phyloP scores from a whole-genome alignment of 2,113 vertebrate species.

The Oreochromis niloticus region DNA sequence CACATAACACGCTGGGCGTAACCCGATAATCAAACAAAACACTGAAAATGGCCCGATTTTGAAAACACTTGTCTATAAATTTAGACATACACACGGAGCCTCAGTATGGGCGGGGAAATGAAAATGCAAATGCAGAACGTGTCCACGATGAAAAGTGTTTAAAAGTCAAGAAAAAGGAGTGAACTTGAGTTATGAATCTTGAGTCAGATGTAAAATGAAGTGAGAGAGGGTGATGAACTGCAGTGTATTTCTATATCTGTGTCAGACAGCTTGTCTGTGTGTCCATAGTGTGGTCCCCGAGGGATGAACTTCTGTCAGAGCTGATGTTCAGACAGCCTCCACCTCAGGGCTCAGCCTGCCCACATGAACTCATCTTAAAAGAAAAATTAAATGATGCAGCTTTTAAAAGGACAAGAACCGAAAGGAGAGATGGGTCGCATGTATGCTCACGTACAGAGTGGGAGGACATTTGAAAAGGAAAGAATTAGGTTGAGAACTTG shows the following conservation, averaged over 20 bases:
- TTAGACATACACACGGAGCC: accelerated
- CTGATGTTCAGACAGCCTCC: conserved; percentile 17
- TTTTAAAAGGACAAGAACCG: background rate
- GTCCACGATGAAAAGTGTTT: background rate
- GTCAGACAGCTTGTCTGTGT: conserved; percentile 4
- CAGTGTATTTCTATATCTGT: background rate
- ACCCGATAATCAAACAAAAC: background rate
- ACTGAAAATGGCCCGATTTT: background rate
- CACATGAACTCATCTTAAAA: conserved; percentile 21
- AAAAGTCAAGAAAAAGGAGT: background rate
- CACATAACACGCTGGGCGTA: background rate
- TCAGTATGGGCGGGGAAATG: background rate
- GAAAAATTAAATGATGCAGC: conserved; percentile 18
- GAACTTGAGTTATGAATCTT: background rate
- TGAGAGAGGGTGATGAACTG: background rate
- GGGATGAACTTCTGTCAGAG: conserved; percentile 28
- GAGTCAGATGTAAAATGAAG: background rate
- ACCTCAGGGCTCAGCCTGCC: conserved; percentile 12
- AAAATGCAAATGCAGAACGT: background rate
- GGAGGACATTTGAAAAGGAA: background rate
- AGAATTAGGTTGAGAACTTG: background rate
- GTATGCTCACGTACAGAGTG: background rate
- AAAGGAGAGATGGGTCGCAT: background rate
- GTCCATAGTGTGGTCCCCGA: background rate
- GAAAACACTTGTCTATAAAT: background rate